Evolutionary conservation across 1,140 invertebrate genomes (phyloP).

Genomic region (Orussus abietinus): DNA sequence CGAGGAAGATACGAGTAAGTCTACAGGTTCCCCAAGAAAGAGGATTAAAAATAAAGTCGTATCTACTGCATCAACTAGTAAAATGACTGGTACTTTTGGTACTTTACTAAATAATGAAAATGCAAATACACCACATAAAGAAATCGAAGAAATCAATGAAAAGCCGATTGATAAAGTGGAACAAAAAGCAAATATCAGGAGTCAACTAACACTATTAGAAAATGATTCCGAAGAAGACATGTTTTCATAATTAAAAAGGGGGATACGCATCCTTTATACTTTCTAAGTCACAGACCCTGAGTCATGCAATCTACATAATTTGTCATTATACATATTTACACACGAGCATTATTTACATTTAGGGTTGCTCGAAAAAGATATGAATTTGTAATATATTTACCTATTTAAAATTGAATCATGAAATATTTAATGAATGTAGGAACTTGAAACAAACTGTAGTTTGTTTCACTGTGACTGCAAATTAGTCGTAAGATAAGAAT

Average conservation of each 20-base stretch:
- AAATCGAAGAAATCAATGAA: background rate
- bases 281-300: too few species aligned
- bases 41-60: background rate
- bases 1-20: background rate
- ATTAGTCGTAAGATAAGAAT: too few species aligned
- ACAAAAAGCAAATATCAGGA: background rate
- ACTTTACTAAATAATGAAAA: too few species aligned
- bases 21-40: background rate
- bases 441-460: too few species aligned
- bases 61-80: background rate
- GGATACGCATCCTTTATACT: background rate
- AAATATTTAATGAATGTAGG: conserved; percentile 1
- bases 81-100: background rate
- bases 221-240: conserved; percentile 16
- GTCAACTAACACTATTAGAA: background rate
- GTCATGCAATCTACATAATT: too few species aligned
- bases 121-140: too few species aligned
- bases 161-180: background rate
- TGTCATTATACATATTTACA: background rate
- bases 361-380: background rate
- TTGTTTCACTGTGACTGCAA: too few species aligned
- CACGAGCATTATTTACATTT: background rate
- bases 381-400: background rate
- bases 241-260: conserved; percentile 10
- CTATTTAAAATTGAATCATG: background rate